Conservation (phyloP, 53 echinoderm and acorn worm species). For the Glandiceps talaboti region DNA sequence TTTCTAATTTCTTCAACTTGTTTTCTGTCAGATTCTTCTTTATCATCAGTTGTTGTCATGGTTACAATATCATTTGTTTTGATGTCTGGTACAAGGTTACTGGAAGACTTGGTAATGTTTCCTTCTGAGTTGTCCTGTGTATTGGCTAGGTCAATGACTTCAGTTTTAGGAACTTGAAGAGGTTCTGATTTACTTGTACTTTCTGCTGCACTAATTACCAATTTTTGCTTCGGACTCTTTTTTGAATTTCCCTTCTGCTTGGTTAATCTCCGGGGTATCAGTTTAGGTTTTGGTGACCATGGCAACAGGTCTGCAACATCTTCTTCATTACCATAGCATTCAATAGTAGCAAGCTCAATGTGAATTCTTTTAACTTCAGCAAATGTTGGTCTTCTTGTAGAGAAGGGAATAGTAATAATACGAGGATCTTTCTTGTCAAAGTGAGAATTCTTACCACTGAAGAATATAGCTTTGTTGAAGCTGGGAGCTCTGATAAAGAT, state of each 20-base stretch:
- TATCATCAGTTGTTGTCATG: no score
- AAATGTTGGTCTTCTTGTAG: conserved; percentile 65
- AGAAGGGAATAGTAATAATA: conserved; percentile 67
- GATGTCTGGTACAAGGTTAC: no score
- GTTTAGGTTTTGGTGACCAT: neutral
- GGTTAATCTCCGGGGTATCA: neutral
- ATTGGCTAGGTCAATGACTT: no score
- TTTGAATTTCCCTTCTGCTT: neutral
- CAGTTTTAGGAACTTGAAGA: no score
- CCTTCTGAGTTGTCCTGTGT: no score
- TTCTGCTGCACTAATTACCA: no score
- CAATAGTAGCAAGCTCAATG: conserved; percentile 30
- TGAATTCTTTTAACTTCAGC: conserved; percentile 69
- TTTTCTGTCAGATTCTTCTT: no score
- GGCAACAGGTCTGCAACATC: neutral
- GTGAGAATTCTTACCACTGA: conserved; percentile 61
- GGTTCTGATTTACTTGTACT: no score
- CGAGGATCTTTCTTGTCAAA: conserved; percentile 45
- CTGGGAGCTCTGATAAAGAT: conserved; percentile 76
- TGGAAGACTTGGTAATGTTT: no score
- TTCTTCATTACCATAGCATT: conserved; percentile 50
- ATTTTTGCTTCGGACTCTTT: no score
- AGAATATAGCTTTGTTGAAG: conserved; percentile 77
- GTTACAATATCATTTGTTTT: no score
- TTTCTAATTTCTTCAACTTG: no score